Evolutionary conservation across 1,140 invertebrate species (phyloP).

Genomic region (Drosophila virilis): DNA sequence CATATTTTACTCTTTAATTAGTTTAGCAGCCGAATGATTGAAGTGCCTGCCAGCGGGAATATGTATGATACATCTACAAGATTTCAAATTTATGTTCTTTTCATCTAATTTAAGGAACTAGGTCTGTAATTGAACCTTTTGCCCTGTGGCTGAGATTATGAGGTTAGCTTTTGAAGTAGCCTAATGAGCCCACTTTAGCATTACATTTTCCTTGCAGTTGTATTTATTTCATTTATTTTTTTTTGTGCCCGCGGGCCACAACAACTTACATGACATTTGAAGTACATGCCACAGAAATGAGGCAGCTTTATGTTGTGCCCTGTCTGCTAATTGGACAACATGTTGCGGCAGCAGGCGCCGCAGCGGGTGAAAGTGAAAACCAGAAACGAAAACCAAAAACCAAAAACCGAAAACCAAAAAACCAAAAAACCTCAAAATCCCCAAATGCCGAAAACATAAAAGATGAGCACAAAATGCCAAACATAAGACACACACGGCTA

Average conservation of each 20-base stretch:
- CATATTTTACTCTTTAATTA: too few relatives aligned
- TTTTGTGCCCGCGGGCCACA: neutral
- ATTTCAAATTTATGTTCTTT: neutral
- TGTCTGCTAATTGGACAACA: constrained; percentile 57
- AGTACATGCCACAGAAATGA: constrained; percentile 43
- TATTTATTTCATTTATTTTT: neutral
- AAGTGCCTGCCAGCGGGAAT: neutral
- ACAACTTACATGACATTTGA: constrained; percentile 52
- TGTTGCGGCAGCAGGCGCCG: constrained; percentile 31
- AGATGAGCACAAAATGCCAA: constrained; percentile 17
- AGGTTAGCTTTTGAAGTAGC: constrained; percentile 46
- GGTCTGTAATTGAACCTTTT: constrained; percentile 28
- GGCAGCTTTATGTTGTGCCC: constrained; percentile 9
- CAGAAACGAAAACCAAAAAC: constrained; percentile 4
- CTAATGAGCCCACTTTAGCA: constrained; percentile 40
- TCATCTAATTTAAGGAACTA: constrained; percentile 9
- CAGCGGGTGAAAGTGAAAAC: constrained; percentile 23
- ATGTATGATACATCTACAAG: neutral
- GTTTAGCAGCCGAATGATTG: neutral
- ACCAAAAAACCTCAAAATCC: constrained; percentile 2
- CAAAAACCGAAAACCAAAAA: constrained; percentile 2
- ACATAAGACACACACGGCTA: constrained; percentile 33
- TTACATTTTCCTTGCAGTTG: constrained; percentile 40
- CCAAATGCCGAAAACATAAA: constrained; percentile 21
- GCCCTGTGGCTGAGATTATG: constrained; percentile 16